Conservation (phyloP, 2,113 vertebrate genomes). For the Corythornis cristatus region DNA sequence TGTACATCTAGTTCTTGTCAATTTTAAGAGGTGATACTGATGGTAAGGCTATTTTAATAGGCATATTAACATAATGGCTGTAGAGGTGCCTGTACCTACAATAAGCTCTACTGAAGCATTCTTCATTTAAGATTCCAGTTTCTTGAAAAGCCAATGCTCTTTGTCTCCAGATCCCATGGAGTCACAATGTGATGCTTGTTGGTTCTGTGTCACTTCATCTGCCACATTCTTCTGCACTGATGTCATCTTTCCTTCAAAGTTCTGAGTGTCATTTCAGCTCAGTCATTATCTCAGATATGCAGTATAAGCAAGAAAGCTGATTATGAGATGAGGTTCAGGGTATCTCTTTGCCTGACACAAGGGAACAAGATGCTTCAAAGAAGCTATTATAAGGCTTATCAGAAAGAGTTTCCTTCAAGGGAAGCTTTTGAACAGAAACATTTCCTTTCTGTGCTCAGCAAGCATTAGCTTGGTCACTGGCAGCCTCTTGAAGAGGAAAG, state of each 20-base stretch:
- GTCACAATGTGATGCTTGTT: constrained; percentile 10
- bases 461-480: constrained; percentile 10
- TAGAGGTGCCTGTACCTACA: background rate
- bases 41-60: background rate
- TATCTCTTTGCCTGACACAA: constrained; percentile 25
- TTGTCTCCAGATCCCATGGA: background rate
- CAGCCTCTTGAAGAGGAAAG: constrained; percentile 39
- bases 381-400: constrained; percentile 27
- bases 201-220: constrained; percentile 21
- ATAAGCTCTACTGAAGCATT: background rate
- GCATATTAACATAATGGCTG: background rate
- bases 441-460: constrained; percentile 17
- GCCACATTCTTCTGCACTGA: constrained; percentile 20
- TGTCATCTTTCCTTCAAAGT: constrained; percentile 23
- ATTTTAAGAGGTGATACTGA: background rate
- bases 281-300: constrained; percentile 16
- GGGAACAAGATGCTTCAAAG: constrained; percentile 26
- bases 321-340: background rate
- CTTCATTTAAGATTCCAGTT: background rate
- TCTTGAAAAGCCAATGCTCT: background rate
- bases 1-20: background rate
- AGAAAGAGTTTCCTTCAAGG: constrained; percentile 40
- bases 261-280: constrained; percentile 24
- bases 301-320: constrained; percentile 16
- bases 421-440: constrained; percentile 32